A percentile compares a stretch with the other conserved stretches of the same genome.
phyloP scores from a whole-genome alignment of 2,113 vertebrate species.

The Larimichthys polyactis region DNA sequence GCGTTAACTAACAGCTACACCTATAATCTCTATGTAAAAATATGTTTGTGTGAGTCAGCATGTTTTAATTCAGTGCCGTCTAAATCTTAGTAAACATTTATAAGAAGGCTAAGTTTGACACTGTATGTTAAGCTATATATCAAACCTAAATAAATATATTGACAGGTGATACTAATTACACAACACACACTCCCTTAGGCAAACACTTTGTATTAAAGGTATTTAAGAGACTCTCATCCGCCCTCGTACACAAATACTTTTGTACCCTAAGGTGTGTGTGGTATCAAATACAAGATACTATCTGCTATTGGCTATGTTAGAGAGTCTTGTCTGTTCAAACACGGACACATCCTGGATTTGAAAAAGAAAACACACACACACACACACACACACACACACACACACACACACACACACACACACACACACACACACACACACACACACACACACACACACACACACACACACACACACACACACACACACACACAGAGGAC shows the following conservation, averaged over 20 bases:
- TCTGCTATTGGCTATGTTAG: constrained; percentile 15
- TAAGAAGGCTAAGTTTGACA: not conserved
- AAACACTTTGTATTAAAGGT: constrained; percentile 45
- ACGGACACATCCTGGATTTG: constrained; percentile 67
- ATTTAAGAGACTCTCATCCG: constrained; percentile 24
- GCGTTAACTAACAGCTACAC: not conserved
- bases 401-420: not conserved
- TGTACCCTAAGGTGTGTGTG: constrained; percentile 44
- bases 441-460: not conserved
- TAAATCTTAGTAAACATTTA: not conserved
- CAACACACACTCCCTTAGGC: constrained; percentile 22
- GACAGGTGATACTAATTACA: not conserved
- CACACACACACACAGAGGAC: constrained; percentile 10
- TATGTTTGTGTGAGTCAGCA: not conserved
- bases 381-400: not conserved
- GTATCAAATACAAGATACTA: constrained; percentile 35
- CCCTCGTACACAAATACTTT: constrained; percentile 52
- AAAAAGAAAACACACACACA: not conserved
- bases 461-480: not conserved
- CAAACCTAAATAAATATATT: not conserved
- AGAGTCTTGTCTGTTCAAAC: constrained; percentile 59
- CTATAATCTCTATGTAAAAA: not conserved
- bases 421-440: not conserved
- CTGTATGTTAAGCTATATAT: not conserved
- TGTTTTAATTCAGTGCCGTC: not conserved